Evolutionary conservation across 2,888 invertebrate species (phyloP), one percentile per base, ranked within the genome.

Genomic region (Macrophya annulata): DNA sequence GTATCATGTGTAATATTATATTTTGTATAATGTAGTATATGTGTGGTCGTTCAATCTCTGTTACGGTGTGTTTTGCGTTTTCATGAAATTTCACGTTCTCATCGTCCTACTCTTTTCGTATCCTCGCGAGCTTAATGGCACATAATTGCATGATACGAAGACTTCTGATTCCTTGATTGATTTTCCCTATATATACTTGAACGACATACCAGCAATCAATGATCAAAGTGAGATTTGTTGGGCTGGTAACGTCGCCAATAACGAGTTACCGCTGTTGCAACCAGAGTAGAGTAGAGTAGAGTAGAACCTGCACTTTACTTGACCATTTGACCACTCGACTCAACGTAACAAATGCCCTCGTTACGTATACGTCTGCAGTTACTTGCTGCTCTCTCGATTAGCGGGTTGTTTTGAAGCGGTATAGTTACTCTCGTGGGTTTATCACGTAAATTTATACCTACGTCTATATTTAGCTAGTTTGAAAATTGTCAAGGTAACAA

Each of bases 121-220:
- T n/a, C 51, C 37, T 40, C 37, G 55, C 55, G 40, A 21, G 37
- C 55, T 37, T 59, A 79, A 79, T 59, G 79, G 79, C 17, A 17
- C 21, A 40, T 79, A 81, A 81, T 81, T 81, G 81, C 81, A 81
- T 62, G 79, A 79, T 79, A 79, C 55, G 45, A 62, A 81, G n/a
- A 40, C 43, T 62, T 81, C 43, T 81, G 81, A 81, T 45, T 81
- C n/a, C 81, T 15, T 10, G 59, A 81, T 62, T n/a, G 81, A 81
- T 62, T 81, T 43, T n/a, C 62, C 40, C 31, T 31, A 17, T 40
- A 17, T 40, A 43, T 62, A 40, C 59, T 81, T 9, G 81, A 81
- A 62, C 62, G 81, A 81, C 62, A 40, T 81, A 62, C 40, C 81
- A 81, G 62, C 62, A n/a, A 81, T 81, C 59, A 40, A 21, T 40